Evolutionary conservation across 2,113 vertebrate species (phyloP).

Genomic region (Aspiorhynchus laticeps): DNA sequence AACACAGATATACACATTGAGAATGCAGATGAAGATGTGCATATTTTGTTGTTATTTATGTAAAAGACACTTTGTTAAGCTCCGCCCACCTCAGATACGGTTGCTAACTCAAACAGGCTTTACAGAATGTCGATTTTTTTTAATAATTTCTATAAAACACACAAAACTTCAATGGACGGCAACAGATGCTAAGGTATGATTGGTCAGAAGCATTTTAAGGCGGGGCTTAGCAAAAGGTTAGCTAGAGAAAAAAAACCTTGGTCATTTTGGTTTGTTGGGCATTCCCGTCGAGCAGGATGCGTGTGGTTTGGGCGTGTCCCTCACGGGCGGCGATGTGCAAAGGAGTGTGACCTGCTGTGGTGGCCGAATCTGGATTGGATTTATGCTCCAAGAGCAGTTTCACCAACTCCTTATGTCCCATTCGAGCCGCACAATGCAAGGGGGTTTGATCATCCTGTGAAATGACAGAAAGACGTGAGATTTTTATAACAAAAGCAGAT

Average conservation of each 20-base stretch:
- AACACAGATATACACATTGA: constrained; percentile 34
- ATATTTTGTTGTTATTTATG: background rate
- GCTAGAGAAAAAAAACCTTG: constrained; percentile 73
- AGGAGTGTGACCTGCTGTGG: constrained; percentile 90
- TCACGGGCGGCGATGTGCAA: constrained; percentile 90
- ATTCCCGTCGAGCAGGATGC: constrained; percentile 86
- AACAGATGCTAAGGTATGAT: background rate
- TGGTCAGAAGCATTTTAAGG: background rate
- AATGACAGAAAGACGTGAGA: background rate
- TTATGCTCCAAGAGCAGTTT: constrained; percentile 87
- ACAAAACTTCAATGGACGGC: background rate
- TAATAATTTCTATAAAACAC: background rate
- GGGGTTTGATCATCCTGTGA: constrained; percentile 95
- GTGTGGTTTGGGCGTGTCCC: constrained; percentile 85
- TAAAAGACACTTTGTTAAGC: background rate
- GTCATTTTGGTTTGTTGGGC: constrained; percentile 94
- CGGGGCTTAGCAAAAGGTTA: background rate
- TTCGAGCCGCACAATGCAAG: constrained; percentile 93
- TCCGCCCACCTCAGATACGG: background rate
- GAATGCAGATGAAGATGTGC: background rate
- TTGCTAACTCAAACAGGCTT: background rate
- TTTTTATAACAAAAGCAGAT: background rate
- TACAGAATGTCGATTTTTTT: background rate
- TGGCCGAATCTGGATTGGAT: constrained; percentile 87
- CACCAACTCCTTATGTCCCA: constrained; percentile 90